Conservation (phyloP, 2,888 invertebrate genomes). For the Tribolium freemani region DNA sequence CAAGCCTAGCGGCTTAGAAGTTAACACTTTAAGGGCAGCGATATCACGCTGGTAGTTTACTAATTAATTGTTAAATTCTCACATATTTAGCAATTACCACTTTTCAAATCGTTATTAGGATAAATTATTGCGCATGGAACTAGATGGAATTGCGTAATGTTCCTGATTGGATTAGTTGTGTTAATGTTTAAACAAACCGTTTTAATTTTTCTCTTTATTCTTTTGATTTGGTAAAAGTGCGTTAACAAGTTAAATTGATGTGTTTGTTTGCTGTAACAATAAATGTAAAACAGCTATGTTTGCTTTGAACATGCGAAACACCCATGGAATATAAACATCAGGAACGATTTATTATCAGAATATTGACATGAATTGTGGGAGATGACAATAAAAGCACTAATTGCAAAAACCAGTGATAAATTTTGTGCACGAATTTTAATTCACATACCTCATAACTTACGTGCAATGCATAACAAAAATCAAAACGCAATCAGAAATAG, state of each 20-base stretch:
- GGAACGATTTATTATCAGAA: constrained; percentile 48
- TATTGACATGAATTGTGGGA: constrained; percentile 49
- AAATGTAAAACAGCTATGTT: constrained; percentile 44
- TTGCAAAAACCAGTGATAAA: constrained; percentile 42
- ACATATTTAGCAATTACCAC: background rate
- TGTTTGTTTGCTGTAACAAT: constrained; percentile 42
- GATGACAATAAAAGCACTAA: constrained; percentile 44
- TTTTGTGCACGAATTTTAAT: constrained; percentile 40
- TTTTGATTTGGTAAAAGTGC: constrained; percentile 23
- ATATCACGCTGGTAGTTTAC: background rate
- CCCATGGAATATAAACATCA: constrained; percentile 44
- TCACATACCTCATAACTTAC: constrained; percentile 41
- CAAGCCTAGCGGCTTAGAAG: constrained; percentile 23
- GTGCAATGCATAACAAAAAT: constrained; percentile 34
- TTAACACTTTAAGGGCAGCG: constrained; percentile 20
- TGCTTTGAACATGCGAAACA: constrained; percentile 40
- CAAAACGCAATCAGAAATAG: constrained; percentile 7
- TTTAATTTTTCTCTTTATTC: constrained; percentile 18
- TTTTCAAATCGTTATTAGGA: background rate
- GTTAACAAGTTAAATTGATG: constrained; percentile 39
- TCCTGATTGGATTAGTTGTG: background rate
- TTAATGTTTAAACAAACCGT: constrained; percentile 20
- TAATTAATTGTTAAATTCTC: constrained; percentile 19
- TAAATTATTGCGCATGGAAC: background rate
- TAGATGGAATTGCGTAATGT: background rate